Conservation (phyloP, 2,888 invertebrate species). For the Candidula unifasciata region DNA sequence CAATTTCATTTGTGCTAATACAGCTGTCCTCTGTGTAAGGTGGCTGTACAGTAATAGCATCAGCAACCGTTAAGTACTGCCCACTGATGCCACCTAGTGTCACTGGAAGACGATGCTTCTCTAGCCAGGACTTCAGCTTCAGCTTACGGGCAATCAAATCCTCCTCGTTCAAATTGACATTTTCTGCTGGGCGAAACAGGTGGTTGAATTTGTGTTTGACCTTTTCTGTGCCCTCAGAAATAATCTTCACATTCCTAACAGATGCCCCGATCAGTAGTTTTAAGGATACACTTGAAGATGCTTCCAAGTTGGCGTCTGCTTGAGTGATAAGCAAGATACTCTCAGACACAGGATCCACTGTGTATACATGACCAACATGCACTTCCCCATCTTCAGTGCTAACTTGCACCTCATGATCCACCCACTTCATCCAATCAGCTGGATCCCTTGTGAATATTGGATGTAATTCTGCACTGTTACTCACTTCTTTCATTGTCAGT, state of each 20-base stretch:
- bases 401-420: constrained; percentile 73
- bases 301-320: constrained; percentile 54
- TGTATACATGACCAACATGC: constrained; percentile 74
- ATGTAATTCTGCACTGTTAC: constrained; percentile 56
- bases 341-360: constrained; percentile 76
- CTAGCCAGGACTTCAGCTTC: constrained; percentile 72
- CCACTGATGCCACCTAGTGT: constrained; percentile 61
- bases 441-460: constrained; percentile 75
- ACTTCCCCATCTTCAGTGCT: constrained; percentile 65
- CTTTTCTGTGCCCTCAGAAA: constrained; percentile 61
- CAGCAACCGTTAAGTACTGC: constrained; percentile 69
- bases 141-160: constrained; percentile 66
- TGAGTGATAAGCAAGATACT: constrained; percentile 69
- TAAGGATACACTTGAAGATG: constrained; percentile 45
- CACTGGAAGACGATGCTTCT: constrained; percentile 75
- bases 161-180: constrained; percentile 55
- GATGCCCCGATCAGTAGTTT: constrained; percentile 70
- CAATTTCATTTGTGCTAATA: constrained; percentile 77
- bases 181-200: constrained; percentile 63
- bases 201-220: constrained; percentile 60
- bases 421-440: constrained; percentile 71
- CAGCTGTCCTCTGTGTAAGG: constrained; percentile 75
- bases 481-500: neutral
- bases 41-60: constrained; percentile 72
- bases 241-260: constrained; percentile 63